These are phyloP conservation scores for Cassiopea xamachana DNA, from an alignment of 30 jellyfish, hydroid and myxozoan species.

Conservation along the genomic window DNA sequence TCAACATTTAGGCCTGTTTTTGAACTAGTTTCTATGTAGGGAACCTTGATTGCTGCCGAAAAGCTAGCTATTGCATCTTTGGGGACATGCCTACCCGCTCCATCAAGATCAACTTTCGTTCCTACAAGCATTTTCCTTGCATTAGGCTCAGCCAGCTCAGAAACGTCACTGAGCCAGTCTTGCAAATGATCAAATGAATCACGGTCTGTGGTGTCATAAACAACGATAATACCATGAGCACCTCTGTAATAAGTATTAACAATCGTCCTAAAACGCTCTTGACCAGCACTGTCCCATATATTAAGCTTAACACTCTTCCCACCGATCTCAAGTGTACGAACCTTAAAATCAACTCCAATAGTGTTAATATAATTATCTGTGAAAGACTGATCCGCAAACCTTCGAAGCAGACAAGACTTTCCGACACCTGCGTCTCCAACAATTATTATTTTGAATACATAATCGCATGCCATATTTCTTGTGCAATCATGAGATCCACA, in stretches of 20 bases:
- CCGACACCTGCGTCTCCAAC: slow-evolving; percentile 99
- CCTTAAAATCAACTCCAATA: slow-evolving; percentile 99
- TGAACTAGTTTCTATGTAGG: slow-evolving; percentile 90
- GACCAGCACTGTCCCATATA: slow-evolving; percentile 99
- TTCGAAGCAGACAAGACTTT: slow-evolving; percentile 92
- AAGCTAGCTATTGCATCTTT: slow-evolving; percentile 65
- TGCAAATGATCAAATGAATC: slow-evolving; percentile 88
- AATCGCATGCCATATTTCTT: slow-evolving; percentile 91
- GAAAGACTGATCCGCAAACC: slow-evolving; percentile 97
- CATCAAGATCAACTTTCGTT: slow-evolving; percentile 87
- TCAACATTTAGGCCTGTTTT: slow-evolving; percentile 97
- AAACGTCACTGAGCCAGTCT: slow-evolving; percentile 91
- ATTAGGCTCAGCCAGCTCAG: slow-evolving; percentile 95
- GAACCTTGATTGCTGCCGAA: slow-evolving; percentile 69
- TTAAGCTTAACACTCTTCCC: slow-evolving; percentile 93
- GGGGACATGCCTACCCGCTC: slow-evolving; percentile 71
- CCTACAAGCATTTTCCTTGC: slow-evolving; percentile 94
- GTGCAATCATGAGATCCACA: neutral
- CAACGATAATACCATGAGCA: slow-evolving; percentile 94
- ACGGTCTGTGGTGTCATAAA: slow-evolving; percentile 93
- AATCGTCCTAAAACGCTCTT: slow-evolving; percentile 97
- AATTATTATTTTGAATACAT: slow-evolving; percentile 91
- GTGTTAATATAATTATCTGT: slow-evolving; percentile 96
- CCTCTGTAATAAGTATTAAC: slow-evolving; percentile 97
- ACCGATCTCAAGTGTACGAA: slow-evolving; percentile 83